Conservation (phyloP, 2,797 vertebrate genomes). For the Myiotriccus ornatus region DNA sequence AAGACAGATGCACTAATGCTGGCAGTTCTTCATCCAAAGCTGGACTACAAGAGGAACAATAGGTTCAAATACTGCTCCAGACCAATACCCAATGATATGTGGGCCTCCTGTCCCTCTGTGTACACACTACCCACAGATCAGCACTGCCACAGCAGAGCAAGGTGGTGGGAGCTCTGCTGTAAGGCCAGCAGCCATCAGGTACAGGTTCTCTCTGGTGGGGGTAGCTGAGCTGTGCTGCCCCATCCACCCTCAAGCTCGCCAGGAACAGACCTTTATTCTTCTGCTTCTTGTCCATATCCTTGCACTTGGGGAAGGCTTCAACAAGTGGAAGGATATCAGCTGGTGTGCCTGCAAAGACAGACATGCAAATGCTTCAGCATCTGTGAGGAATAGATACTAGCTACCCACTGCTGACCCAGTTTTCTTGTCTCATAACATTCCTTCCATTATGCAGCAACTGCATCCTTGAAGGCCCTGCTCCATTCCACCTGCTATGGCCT, state of each 20-base stretch:
- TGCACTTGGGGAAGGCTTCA: constrained; percentile 76
- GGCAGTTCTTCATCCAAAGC: not conserved
- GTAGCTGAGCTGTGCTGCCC: not conserved
- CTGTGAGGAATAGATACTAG: not conserved
- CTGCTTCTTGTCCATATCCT: constrained; percentile 35
- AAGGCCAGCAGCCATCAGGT: not conserved
- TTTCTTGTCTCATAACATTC: not conserved
- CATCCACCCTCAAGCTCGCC: not conserved
- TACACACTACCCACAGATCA: not conserved
- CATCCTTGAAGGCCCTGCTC: not conserved
- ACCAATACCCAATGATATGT: not conserved
- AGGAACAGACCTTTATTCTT: constrained; percentile 74
- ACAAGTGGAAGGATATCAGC: constrained; percentile 87
- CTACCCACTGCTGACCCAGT: not conserved
- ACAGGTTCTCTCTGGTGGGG: not conserved
- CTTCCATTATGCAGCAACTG: not conserved
- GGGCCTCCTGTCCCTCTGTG: not conserved
- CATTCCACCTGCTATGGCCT: not conserved
- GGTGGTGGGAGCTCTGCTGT: not conserved
- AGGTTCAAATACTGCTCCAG: not conserved
- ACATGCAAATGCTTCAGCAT: not conserved
- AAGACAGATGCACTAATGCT: not conserved
- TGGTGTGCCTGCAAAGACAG: constrained; percentile 80
- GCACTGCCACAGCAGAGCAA: not conserved
- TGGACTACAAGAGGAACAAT: not conserved